A percentile compares a stretch with the other conserved stretches of the same genome.
Conservation (phyloP, 2,113 vertebrate genomes). For the Daphoenositta chrysoptera region DNA sequence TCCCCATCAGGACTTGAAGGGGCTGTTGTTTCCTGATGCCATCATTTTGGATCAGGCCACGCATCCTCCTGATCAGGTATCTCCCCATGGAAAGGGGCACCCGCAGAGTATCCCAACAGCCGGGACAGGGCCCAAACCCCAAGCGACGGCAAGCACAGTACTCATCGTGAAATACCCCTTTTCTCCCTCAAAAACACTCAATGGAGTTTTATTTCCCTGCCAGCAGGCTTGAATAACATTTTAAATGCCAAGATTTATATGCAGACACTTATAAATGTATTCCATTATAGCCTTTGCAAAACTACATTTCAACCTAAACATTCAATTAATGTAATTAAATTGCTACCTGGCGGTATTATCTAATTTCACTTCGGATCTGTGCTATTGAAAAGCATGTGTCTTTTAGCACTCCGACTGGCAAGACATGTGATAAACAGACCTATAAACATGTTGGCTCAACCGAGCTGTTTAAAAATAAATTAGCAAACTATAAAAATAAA, state of each 20-base stretch:
- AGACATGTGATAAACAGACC: constrained; percentile 74
- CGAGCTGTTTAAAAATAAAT: constrained; percentile 83
- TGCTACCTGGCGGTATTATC: constrained; percentile 77
- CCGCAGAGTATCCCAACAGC: not conserved
- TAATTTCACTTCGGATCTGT: constrained; percentile 73
- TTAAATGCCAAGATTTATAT: constrained; percentile 59
- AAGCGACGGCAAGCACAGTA: fast-evolving
- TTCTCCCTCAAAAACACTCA: constrained; percentile 13
- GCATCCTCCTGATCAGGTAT: not conserved
- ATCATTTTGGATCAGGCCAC: not conserved
- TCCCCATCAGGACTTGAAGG: not conserved
- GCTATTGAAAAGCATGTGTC: constrained; percentile 75
- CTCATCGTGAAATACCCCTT: not conserved
- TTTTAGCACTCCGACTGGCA: constrained; percentile 72
- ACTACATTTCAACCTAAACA: constrained; percentile 70
- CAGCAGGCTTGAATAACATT: constrained; percentile 51
- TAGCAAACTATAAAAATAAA: constrained; percentile 85
- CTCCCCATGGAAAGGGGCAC: not conserved
- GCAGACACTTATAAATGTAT: constrained; percentile 61
- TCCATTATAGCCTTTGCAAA: constrained; percentile 69
- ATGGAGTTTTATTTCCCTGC: constrained; percentile 16
- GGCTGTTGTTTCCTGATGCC: not conserved
- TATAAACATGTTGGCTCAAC: constrained; percentile 78
- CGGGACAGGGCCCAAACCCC: fast-evolving
- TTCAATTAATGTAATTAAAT: constrained; percentile 82